Evolutionary conservation across 1,140 invertebrate genomes (phyloP), one percentile per base, ranked within the genome.

Genomic region (Lordiphosa stackelbergi): DNA sequence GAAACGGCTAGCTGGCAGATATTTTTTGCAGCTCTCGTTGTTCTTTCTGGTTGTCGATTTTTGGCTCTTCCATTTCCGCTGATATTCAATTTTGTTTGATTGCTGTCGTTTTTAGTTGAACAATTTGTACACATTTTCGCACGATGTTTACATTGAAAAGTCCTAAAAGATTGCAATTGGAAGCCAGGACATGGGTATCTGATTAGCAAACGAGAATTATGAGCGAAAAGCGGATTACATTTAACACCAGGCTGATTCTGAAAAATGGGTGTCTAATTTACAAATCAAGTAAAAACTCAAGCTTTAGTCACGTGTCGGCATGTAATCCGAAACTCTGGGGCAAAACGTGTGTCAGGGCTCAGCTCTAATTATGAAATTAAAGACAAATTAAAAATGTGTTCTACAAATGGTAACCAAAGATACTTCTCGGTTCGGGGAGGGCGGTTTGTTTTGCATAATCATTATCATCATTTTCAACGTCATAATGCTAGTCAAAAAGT

Each of bases 71-170:
- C 63, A 49, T 59, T 81, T 75, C 75, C 68, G 77, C 59, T 71
- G 69, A 83, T 81, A 83, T 81, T 81, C 77, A 81, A 81, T 81
- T 81, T 77, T 62, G 77, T 83, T 83, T 81, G 77, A 81, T 83
- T 83, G 69, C 69, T 77, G 77, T 75, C 73, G 77, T 72, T 83
- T 72, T 83, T 77, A 69, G 77, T 64, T 83, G 69, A 65, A 73
- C 72, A 74, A 77, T 83, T 81, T 81, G 75, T 83, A 42, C 62
- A 75, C 63, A 83, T 83, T 83, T 63, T 59, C 72, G 68, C 45
- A 41, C 75, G 53, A 71, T 79, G 75, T 74, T 79, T 70, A 71
- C 75, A 71, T 71, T 81, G 71, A 83, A 83, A 57, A 63, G 34
- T 35, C 51, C 41, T 56, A 59, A 49, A 47, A 53, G 56, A 56